phyloP scores from a whole-genome alignment of 1,140 invertebrate genomes.

The Zaprionus capensis region DNA sequence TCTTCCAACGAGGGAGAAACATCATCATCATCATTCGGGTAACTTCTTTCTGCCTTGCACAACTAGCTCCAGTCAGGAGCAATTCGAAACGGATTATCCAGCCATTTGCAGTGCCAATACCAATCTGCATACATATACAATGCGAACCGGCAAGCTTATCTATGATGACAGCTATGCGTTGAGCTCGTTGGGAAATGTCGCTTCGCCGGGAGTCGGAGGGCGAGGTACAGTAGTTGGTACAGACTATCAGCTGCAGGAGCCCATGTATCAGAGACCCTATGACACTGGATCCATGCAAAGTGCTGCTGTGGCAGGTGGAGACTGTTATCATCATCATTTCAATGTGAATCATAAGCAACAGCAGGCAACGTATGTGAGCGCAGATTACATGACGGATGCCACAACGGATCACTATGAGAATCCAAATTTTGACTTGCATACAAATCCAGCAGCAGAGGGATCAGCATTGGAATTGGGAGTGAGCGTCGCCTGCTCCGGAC shows the following conservation, averaged over 20 bases:
- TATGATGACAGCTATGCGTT: slow-evolving; percentile 87
- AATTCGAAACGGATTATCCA: slow-evolving; percentile 91
- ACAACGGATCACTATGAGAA: slow-evolving; percentile 83
- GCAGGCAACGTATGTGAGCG: slow-evolving; percentile 46
- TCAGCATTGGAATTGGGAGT: background rate
- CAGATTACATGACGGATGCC: slow-evolving; percentile 67
- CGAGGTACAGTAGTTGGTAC: background rate
- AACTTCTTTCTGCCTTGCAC: slow-evolving; percentile 91
- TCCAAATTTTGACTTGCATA: slow-evolving; percentile 79
- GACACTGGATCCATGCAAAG: slow-evolving; percentile 76
- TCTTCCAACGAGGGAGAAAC: slow-evolving; percentile 71
- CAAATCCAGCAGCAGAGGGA: slow-evolving; percentile 20
- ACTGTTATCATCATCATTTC: slow-evolving; percentile 36
- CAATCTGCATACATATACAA: slow-evolving; percentile 92
- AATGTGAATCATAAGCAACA: slow-evolving; percentile 8
- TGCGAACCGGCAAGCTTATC: slow-evolving; percentile 90
- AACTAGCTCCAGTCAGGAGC: slow-evolving; percentile 90
- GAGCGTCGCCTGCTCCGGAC: background rate
- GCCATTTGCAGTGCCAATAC: slow-evolving; percentile 94
- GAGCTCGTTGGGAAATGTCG: slow-evolving; percentile 54
- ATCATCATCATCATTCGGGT: slow-evolving; percentile 86
- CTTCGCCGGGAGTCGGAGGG: background rate
- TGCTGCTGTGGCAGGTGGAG: slow-evolving; percentile 46
- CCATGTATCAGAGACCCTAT: slow-evolving; percentile 78
- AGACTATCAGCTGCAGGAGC: slow-evolving; percentile 72